Evolutionary conservation across 2,797 vertebrate genomes (phyloP).

Genomic region (Chelonia mydas): DNA sequence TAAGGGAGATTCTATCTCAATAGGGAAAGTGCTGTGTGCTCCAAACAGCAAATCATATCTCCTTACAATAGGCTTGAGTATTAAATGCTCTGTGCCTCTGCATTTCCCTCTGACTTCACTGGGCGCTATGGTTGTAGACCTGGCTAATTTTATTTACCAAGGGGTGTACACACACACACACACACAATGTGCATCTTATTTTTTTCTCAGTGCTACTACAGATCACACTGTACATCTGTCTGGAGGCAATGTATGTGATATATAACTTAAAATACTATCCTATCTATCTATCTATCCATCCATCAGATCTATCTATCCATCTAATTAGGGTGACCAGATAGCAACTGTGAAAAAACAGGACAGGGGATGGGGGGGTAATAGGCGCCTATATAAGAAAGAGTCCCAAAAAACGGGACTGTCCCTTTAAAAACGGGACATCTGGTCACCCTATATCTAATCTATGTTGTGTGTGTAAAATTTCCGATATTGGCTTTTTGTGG

Average conservation of each 20-base stretch:
- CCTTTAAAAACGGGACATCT: too few species aligned
- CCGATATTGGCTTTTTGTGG: not conserved
- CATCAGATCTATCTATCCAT: too few species aligned
- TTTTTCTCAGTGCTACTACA: not conserved
- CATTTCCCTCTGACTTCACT: not conserved
- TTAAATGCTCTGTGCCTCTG: not conserved
- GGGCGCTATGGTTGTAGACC: slow-evolving; percentile 2
- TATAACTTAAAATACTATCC: too few species aligned
- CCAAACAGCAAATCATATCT: not conserved
- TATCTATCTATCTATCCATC: too few species aligned
- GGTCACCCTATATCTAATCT: too few species aligned
- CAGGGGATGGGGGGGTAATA: too few species aligned
- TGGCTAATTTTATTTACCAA: slow-evolving; percentile 56
- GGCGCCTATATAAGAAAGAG: too few species aligned
- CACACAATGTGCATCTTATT: not conserved
- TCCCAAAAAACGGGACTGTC: too few species aligned
- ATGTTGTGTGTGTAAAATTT: not conserved
- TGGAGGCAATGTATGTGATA: not conserved
- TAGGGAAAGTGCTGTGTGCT: rapidly evolving
- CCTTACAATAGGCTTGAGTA: not conserved
- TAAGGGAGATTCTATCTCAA: not conserved
- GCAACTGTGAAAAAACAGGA: too few species aligned
- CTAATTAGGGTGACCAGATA: too few species aligned
- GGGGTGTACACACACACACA: not conserved
- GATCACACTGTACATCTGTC: not conserved